Evolutionary conservation across 2,113 vertebrate species (phyloP).

Genomic region (Otis tarda): DNA sequence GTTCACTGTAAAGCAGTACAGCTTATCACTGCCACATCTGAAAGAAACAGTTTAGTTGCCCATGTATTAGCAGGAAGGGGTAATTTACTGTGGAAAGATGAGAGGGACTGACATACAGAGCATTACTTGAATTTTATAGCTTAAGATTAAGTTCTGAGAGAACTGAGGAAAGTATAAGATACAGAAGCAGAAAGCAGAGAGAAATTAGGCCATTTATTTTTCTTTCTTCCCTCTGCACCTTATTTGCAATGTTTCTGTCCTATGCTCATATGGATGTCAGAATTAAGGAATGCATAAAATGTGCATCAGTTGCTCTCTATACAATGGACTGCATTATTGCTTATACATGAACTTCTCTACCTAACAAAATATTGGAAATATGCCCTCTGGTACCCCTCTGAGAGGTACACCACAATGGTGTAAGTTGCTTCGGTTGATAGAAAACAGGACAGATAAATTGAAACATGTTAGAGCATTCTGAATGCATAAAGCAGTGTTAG

Average conservation of each 20-base stretch:
- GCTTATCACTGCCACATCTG: neutral
- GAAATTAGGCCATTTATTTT: neutral
- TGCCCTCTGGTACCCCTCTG: neutral
- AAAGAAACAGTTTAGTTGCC: neutral
- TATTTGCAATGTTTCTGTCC: neutral
- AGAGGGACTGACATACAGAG: neutral
- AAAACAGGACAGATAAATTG: neutral
- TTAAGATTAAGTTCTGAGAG: neutral
- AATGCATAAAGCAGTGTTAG: neutral
- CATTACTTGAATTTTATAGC: neutral
- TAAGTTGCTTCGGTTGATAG: neutral
- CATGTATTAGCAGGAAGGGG: neutral
- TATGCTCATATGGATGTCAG: neutral
- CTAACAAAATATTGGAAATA: neutral
- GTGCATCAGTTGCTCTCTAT: neutral
- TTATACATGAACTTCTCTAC: neutral
- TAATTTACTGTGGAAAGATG: neutral
- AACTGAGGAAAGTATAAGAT: neutral
- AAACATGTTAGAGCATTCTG: neutral
- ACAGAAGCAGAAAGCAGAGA: neutral
- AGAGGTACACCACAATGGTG: neutral
- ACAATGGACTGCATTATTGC: neutral
- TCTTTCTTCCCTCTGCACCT: neutral
- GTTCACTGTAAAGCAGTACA: neutral
- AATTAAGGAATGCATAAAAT: constrained; percentile 33